Evolutionary conservation across 2,888 invertebrate species (phyloP), one percentile per base, ranked within the genome.

Genomic region (Cinara cedri): DNA sequence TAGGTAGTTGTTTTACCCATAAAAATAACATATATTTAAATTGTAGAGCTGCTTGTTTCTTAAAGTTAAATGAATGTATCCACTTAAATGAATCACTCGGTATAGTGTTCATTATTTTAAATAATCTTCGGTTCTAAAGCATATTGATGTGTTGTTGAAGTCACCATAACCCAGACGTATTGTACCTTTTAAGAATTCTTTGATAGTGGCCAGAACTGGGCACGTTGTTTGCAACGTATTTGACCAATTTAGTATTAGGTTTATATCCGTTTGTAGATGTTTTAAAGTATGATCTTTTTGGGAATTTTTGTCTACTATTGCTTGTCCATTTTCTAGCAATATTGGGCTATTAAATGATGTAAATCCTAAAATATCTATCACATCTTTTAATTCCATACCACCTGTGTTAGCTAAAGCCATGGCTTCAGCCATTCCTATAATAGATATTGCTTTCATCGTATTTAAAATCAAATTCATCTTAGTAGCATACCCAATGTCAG

Each of bases 171-270:
- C 97, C 84, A 96, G 91, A 82, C 96, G 91, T 86, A 96, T 93
- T 83, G 97, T 96, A 86, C 96, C 96, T 87, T 97, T 97, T 88
- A 95, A 97, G 84, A 96, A 93, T 89, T 98, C 97, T 87, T 97
- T 97, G 82, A 96, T 94, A 82, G 95, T 92, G 57, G 97, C 94
- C 0, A 96, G 93, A 81, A 97, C 90, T 66, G 95, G 93, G 83
- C 97, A 88, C 0, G 97, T 95, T 86, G 97, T 97, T 85, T 97
- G 96, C 83, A 95, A 87, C 80, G 91, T 89, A 87, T 98, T 96
- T 34, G 96, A 95, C 87, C 97, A 90, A 66, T 91, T 91, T 81
- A 98, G 88, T 6, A 95, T 94, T 83, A 97, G 88, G 85, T 94
- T 92, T 83, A 98, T 89, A 87, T 98, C 97, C 86, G 97, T 97